Base-by-base conservation (phyloP, 2,797 vertebrate genomes). In the Holocentrus rufus region DNA sequence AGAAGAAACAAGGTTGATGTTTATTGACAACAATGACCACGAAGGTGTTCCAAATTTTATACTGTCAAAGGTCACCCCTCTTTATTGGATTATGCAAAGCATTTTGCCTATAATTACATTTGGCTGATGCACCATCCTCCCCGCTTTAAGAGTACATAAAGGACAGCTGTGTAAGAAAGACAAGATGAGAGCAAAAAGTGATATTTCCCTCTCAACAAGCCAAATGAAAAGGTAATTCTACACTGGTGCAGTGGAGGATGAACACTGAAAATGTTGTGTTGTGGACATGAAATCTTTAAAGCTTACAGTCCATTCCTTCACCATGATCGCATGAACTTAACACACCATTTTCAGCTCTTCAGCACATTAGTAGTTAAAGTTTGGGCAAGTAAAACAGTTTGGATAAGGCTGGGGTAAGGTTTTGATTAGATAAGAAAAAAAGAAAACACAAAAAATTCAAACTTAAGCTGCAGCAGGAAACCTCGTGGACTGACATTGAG, bases 31-130 rank as follows among this genome's bases (percentile, higher is more conserved):
- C 4, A 14, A 25, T 52, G 36, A 50, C 54, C 3, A 46, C 3
- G 9, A 17, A 55, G 69, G 49, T 44, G 34, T 23, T 55, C 13
- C 10, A 71, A 30, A 68, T 62, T 54, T 62, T 23, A 50, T 23
- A 25, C 17, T 4, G 14, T 23, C 23, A 76, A 69, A 81, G 66
- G 69, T 74, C 70, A 59, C 22, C n/a, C 0, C 6, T 27, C 8
- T 64, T 56, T 42, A 34, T 59, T 58, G 76, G 58, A 7, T 13
- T 13, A 14, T 0, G 2, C 52, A 44, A 30, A 58, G 20, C 49
- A 55, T 49, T 76, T 42, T 57, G 25, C 60, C 42, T 44, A 50
- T 66, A 52, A 69, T 55, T 47, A 47, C 20, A 71, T 67, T 20
- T 56, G n/a, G 11, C 15, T 27, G 54, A 53, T 34, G 22, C n/a